Conservation (phyloP, 2,797 vertebrate genomes). For the Coracias cyanogaster region DNA sequence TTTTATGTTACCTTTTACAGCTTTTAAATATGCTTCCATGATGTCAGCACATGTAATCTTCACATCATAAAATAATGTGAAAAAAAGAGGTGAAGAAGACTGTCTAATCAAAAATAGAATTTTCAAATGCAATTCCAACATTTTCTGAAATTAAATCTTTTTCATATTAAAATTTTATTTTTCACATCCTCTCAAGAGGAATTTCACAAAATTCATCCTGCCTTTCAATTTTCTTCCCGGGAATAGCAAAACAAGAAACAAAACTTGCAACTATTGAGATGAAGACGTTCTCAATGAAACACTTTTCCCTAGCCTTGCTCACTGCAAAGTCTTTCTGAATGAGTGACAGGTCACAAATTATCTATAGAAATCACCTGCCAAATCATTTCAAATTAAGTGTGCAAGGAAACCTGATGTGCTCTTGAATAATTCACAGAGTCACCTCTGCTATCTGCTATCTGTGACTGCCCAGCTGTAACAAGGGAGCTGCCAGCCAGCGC, state of each 20-base stretch:
- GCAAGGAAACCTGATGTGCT: not conserved
- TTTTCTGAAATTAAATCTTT: not conserved
- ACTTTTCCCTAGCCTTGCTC: not conserved
- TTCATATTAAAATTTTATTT: not conserved
- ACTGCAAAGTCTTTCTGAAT: not conserved
- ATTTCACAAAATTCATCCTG: not conserved
- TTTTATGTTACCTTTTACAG: not conserved
- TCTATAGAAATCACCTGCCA: constrained; percentile 37
- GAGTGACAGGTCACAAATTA: constrained; percentile 14
- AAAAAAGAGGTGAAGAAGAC: not conserved
- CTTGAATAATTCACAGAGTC: not conserved
- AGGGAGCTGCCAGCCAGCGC: not conserved
- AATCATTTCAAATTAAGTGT: constrained; percentile 6
- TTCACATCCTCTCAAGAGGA: not conserved
- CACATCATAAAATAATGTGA: not conserved
- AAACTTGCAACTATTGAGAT: not conserved
- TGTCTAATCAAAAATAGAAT: not conserved
- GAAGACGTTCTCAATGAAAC: not conserved
- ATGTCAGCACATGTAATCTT: not conserved
- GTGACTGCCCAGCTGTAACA: not conserved
- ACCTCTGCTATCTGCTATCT: not conserved
- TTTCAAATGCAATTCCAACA: not conserved
- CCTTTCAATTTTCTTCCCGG: not conserved
- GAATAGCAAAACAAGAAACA: not conserved
- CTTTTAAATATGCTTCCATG: not conserved